Evolutionary conservation across 2,888 invertebrate species (phyloP), one percentile per base, ranked within the genome.

Genomic region (Lypha dubia): DNA sequence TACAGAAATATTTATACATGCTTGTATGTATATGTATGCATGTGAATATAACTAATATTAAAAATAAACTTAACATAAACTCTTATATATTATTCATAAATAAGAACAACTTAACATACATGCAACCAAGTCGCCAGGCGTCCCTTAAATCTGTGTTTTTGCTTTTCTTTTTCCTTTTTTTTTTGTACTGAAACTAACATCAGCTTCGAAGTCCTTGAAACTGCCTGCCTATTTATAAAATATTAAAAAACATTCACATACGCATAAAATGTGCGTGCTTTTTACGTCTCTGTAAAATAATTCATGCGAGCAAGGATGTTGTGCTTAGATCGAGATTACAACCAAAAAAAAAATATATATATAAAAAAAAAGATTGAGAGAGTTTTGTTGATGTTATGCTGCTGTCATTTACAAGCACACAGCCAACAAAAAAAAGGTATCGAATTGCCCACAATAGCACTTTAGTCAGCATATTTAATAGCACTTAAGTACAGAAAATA

Each of bases 401-500:
- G 22, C n/a, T 17, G 20, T 20, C 46, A 49, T 49, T 20, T 20
- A 8, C 28, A n/a, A n/a, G n/a, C n/a, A n/a, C n/a, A n/a, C n/a
- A n/a, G n/a, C n/a, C n/a, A n/a, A n/a, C n/a, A 20, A 17, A 35
- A 5, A 56, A 74, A 28, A 8, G 35, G 89, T 90, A 89, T 90
- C 88, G 88, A 90, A 90, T 90, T 89, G 89, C 90, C 89, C 89
- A 88, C 88, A 90, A 89, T 89, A 89, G 89, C 89, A 90, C 90
- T 90, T 89, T 88, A 88, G 58, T 63, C 58, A 79, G 74, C 68
- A 77, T 24, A 63, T 22, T 49, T 35, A 38, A 56, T 22, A 58
- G n/a, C 20, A 15, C 38, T 20, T n/a, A 44, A 13, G 17, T 4
- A 60, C 15, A 53, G 56, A 28, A 38, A 11, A 38, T 4, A 71